A percentile compares a stretch with the other conserved stretches of the same genome.
Evolutionary conservation across 2,797 vertebrate genomes (phyloP).

Genomic region (Hippocampus kuda): DNA sequence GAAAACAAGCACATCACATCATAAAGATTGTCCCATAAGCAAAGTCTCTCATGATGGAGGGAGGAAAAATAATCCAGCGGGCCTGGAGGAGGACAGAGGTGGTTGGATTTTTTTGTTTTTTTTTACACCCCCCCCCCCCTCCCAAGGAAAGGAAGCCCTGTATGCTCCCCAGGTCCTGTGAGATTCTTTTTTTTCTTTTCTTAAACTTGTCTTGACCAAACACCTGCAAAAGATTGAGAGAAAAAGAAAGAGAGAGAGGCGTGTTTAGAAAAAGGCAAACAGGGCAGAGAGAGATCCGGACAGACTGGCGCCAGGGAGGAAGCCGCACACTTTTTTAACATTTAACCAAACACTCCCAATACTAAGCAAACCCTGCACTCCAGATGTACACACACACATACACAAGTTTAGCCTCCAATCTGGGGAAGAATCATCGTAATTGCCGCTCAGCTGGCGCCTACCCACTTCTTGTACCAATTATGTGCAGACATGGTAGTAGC

Average conservation of each 20-base stretch:
- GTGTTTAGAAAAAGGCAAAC: conserved; percentile 88
- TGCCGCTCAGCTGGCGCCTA: conserved; percentile 74
- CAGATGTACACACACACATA: conserved; percentile 77
- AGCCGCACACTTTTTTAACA: conserved; percentile 88
- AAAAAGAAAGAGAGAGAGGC: conserved; percentile 72
- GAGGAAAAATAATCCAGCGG: conserved; percentile 61
- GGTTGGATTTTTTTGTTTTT: conserved; percentile 11
- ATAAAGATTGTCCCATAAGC: conserved; percentile 72
- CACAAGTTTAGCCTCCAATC: conserved; percentile 67
- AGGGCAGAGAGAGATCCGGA: conserved; percentile 93
- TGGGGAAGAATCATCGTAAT: conserved; percentile 71
- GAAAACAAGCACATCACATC: conserved; percentile 70
- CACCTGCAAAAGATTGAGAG: conserved; percentile 97
- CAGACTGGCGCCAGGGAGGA: conserved; percentile 96
- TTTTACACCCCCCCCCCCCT: too few relatives aligned
- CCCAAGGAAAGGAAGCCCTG: conserved; percentile 37
- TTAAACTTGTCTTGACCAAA: conserved; percentile 71
- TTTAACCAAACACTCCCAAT: conserved; percentile 94
- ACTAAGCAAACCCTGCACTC: conserved; percentile 85
- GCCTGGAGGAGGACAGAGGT: conserved; percentile 61
- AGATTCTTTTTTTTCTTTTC: conserved; percentile 52
- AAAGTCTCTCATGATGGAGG: conserved; percentile 70
- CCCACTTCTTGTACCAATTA: conserved; percentile 78
- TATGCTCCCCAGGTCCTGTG: conserved; percentile 66
- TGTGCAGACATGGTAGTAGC: conserved; percentile 67